Conservation (phyloP, 2,888 invertebrate genomes). For the Coleophora flavipennella region DNA sequence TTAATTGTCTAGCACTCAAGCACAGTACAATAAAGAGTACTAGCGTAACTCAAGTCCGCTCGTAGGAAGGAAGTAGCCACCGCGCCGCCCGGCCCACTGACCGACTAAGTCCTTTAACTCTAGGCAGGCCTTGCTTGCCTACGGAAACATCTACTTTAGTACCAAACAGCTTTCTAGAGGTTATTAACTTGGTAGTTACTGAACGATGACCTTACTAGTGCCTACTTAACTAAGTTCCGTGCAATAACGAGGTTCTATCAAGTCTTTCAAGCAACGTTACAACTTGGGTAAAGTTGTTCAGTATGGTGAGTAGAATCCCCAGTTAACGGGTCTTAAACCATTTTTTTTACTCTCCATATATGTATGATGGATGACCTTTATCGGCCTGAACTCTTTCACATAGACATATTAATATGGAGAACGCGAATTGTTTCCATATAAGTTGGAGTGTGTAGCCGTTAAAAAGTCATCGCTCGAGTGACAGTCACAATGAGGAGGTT, state of each 20-base stretch:
- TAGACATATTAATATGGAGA: slow-evolving; percentile 53
- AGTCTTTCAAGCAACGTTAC: no score
- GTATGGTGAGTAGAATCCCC: background rate
- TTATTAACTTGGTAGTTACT: slow-evolving; percentile 32
- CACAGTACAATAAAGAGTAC: no score
- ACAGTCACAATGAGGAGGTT: slow-evolving; percentile 56
- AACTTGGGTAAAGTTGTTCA: no score
- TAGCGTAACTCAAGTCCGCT: slow-evolving; percentile 14
- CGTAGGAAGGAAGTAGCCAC: slow-evolving; percentile 24
- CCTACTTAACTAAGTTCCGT: background rate
- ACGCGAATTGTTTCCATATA: slow-evolving; percentile 43
- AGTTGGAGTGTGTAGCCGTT: slow-evolving; percentile 53
- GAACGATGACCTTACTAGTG: slow-evolving; percentile 17
- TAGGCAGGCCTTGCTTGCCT: slow-evolving; percentile 29
- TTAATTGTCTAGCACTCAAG: slow-evolving; percentile 33
- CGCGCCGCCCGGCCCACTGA: slow-evolving; percentile 40
- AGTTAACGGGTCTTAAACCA: no score
- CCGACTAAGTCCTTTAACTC: slow-evolving; percentile 46
- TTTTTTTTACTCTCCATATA: slow-evolving; percentile 20
- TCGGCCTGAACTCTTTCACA: slow-evolving; percentile 39
- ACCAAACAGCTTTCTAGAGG: slow-evolving; percentile 38
- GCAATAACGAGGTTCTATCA: background rate
- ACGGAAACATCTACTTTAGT: slow-evolving; percentile 40
- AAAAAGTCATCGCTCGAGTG: slow-evolving; percentile 57
- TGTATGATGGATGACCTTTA: slow-evolving; percentile 24